Base-by-base conservation (phyloP, 2,888 invertebrate genomes). In the Sceliomorpha sp. region DNA sequence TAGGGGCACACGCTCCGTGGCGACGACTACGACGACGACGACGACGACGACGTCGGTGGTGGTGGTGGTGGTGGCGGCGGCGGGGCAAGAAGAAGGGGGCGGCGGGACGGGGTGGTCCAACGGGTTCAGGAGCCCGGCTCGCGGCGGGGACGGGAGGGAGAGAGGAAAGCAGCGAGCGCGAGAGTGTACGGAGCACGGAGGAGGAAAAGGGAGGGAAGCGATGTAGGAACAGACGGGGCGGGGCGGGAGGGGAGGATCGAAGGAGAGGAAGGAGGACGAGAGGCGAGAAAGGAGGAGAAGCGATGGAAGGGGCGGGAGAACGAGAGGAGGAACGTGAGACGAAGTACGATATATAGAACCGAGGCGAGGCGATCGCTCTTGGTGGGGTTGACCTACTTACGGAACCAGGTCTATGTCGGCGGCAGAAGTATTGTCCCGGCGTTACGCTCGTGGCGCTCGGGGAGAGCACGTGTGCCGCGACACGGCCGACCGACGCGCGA, bases 361-460 rank as follows among this genome's bases (percentile, higher is more conserved):
- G 74, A 74, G 75, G 53, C 55, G 42, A 58, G 63, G 51, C 39
- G 27, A 36, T 40, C 27, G 31, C 56, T n/a, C 32, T 15, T 27
- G 76, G 87, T 75, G 84, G 86, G 87, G 89, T 88, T 94, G 95
- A 95, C 95, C 95, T 93, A 95, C 95, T 95, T 95, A 94, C 93
- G 92, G 93, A 95, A 95, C 94, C 94, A 95, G 95, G 95, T 95
- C 95, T 95, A 95, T 95, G 95, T 95, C 87, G 87, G 87, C 86
- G 76, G 87, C 74, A 85, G 76, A 86, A 87, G 82, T 86, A 87
- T 87, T 87, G 86, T 86, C 88, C n/a, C 82, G 75, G 14, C 59
- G 44, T 31, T 42, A 8, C 45, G 69, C 67, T 44, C 51, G 53
- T 55, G 51, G 68, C 51, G 63, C 39, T 60, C 40, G 55, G 34